Percentiles rank a stretch among this genome's conserved stretches.
Evolutionary conservation across 2,888 invertebrate genomes (phyloP).

Genomic region (Drosophila mercatorum): DNA sequence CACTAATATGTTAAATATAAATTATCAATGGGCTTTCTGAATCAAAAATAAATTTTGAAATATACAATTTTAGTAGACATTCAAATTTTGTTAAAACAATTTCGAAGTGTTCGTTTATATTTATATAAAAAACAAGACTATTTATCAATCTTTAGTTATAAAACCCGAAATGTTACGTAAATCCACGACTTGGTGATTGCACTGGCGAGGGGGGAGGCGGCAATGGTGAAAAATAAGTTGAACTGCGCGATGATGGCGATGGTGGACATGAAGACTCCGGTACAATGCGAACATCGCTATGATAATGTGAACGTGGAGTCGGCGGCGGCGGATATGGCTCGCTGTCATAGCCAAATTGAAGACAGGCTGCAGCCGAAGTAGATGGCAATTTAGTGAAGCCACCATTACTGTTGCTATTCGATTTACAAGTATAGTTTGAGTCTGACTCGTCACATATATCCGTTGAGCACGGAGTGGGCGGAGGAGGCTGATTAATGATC

Average conservation of each 20-base stretch:
- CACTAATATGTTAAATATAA: constrained; percentile 48
- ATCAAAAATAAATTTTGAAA: constrained; percentile 49
- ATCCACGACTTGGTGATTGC: constrained; percentile 86
- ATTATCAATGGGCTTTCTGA: constrained; percentile 52
- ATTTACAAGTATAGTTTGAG: constrained; percentile 88
- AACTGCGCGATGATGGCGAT: constrained; percentile 90
- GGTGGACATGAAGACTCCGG: constrained; percentile 88
- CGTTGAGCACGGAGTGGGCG: constrained; percentile 97
- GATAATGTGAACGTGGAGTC: constrained; percentile 90
- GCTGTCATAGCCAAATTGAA: constrained; percentile 87
- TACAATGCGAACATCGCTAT: constrained; percentile 88
- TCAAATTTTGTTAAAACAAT: constrained; percentile 11
- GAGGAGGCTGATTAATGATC: constrained; percentile 93
- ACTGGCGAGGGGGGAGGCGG: constrained; percentile 95
- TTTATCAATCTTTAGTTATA: constrained; percentile 73
- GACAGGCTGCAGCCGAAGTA: constrained; percentile 84
- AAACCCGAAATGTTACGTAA: constrained; percentile 84
- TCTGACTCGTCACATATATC: constrained; percentile 97
- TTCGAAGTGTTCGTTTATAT: constrained; percentile 2
- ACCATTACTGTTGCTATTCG: constrained; percentile 84
- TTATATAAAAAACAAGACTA: neutral
- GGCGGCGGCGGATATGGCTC: constrained; percentile 91
- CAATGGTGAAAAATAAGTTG: constrained; percentile 91
- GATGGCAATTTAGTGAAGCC: constrained; percentile 81
- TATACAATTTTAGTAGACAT: constrained; percentile 48